These are phyloP conservation scores for Drosophila bunnanda DNA, from an alignment of 2,888 invertebrate genomes.

Conservation along the genomic window DNA sequence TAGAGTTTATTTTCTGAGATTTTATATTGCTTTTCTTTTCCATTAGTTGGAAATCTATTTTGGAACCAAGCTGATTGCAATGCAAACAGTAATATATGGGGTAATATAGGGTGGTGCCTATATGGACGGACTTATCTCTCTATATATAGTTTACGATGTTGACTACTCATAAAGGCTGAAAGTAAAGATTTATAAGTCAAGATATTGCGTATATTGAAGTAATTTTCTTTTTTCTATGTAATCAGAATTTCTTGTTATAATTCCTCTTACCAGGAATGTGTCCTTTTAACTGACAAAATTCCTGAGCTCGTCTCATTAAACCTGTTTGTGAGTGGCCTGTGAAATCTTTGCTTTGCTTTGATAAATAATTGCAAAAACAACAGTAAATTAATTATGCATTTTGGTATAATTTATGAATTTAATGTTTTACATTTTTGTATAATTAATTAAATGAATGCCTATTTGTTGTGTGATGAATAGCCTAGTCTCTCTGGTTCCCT, in stretches of 20 bases:
- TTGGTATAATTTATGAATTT: constrained; percentile 40
- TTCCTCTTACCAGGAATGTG: neutral
- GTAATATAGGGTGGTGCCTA: neutral
- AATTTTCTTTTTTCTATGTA: neutral
- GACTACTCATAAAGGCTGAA: constrained; percentile 7
- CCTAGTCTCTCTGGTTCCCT: constrained; percentile 1
- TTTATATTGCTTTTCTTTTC: constrained; percentile 9
- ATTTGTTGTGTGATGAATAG: constrained; percentile 46
- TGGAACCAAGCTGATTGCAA: constrained; percentile 11
- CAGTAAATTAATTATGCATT: constrained; percentile 54
- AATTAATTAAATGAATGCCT: constrained; percentile 58
- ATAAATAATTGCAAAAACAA: constrained; percentile 27
- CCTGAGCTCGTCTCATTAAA: constrained; percentile 48
- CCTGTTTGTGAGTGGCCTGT: constrained; percentile 34
- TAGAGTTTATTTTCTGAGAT: constrained; percentile 2
- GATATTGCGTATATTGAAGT: neutral
- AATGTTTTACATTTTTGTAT: constrained; percentile 59
- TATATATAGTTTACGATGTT: constrained; percentile 2
- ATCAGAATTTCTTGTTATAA: neutral
- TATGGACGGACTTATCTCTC: neutral
- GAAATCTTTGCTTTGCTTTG: constrained; percentile 24
- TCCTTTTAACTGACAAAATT: constrained; percentile 21
- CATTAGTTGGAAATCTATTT: constrained; percentile 26
- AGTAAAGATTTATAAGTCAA: neutral
- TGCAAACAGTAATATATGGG: constrained; percentile 6